Conservation (phyloP, 2,797 vertebrate genomes). For the Amblyopsis hoosieri region DNA sequence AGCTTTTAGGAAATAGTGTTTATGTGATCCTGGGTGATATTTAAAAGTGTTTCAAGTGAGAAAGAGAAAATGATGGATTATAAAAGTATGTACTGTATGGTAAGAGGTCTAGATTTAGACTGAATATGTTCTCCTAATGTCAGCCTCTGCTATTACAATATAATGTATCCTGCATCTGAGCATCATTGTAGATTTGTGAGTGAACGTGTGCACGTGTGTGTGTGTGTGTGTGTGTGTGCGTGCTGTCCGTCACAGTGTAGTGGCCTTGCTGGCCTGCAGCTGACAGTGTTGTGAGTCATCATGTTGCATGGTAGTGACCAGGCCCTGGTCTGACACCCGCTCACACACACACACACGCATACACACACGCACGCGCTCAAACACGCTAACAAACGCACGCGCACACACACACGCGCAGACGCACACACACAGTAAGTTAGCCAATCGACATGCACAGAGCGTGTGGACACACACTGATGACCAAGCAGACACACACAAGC, state of each 20-base stretch:
- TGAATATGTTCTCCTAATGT: neutral
- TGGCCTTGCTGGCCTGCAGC: conserved; percentile 31
- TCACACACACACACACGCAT: conserved; percentile 50
- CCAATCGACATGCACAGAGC: conserved; percentile 18
- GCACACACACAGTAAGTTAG: neutral
- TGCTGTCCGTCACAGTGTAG: conserved; percentile 23
- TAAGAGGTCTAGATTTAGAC: neutral
- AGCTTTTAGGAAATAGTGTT: too few species aligned
- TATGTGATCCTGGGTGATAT: neutral
- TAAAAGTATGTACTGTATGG: neutral
- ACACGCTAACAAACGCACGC: neutral
- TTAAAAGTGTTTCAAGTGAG: neutral
- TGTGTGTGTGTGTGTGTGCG: neutral
- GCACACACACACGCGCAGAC: conserved; percentile 30
- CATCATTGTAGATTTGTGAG: neutral
- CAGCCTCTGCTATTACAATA: too few species aligned
- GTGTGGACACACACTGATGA: neutral
- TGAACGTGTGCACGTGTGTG: neutral
- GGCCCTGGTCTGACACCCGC: conserved; percentile 20
- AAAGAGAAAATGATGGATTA: neutral
- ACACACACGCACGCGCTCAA: conserved; percentile 45
- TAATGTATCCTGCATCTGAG: neutral
- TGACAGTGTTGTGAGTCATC: conserved; percentile 49
- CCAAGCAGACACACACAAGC: neutral
- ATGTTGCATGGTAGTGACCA: conserved; percentile 21